Base-by-base conservation (phyloP, 2,888 invertebrate species). In the Chloromyia formosa region DNA sequence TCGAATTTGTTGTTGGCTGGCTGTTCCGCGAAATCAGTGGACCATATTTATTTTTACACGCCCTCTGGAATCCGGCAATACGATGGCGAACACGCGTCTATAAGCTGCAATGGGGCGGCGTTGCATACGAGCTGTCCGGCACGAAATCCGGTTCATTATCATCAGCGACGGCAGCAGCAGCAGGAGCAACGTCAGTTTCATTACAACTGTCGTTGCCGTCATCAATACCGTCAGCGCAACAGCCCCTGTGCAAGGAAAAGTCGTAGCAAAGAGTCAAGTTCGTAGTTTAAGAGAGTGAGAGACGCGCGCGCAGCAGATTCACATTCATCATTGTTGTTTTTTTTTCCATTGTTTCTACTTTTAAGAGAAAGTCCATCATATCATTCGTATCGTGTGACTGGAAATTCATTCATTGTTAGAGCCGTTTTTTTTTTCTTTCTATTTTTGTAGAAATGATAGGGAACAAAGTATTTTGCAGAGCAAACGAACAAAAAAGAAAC, bases 1-100 rank as follows among this genome's bases (percentile, higher is more conserved):
- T 95, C 84, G 96, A 97, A 85, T 98, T 96, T 84, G 91, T 97
- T 72, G 89, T 96, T 74, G 96, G 94, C 40, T 99, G 98, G 98
- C 87, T 96, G 81, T 93, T 97, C 86, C 92, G 97, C 77, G 98
- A 98, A 88, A 88, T 91, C 69, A 93, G 93, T 80, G 94, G 97
- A 77, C 94, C 97, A 2, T 94, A 95, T 82, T 88, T 97, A 77
- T 94, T 97, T 84, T 87, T 94, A 49, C 91, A 92, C 81, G 97
- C 98, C 49, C 88, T 98, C 74, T 89, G 94, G 81, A 91, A 94
- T 84, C 95, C 96, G 0, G 90, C 93, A 77, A 96, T 99, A 81
- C 90, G 91, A 84, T 99, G 99, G 99, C 89, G 98, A 81, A 92
- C 95, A 82, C 91, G 96, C 82, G 90, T 91, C 80, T 99, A 95